Conservation (phyloP, 2,113 vertebrate genomes). For the Gobio gobio region DNA sequence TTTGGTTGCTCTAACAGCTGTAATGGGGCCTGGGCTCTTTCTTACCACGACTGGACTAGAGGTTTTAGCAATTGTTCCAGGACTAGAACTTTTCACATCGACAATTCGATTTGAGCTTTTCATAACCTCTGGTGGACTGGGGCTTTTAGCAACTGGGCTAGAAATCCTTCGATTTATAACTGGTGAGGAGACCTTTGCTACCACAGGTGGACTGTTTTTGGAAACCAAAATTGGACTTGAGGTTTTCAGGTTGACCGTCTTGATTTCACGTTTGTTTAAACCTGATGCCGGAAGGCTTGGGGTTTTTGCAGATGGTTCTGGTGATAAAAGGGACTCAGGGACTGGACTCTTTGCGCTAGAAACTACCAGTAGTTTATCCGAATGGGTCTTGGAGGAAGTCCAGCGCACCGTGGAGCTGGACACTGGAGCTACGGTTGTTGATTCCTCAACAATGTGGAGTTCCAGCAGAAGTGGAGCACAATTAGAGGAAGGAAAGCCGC, state of each 20-base stretch:
- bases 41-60: background rate
- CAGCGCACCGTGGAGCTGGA: background rate
- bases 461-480: slow-evolving; percentile 56
- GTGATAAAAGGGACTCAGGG: background rate
- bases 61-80: background rate
- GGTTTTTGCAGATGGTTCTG: background rate
- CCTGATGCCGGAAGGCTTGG: background rate
- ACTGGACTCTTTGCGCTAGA: background rate
- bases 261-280: background rate
- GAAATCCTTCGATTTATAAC: background rate
- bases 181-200: background rate
- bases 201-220: background rate
- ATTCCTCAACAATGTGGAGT: slow-evolving; percentile 73
- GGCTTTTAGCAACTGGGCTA: slow-evolving; percentile 23
- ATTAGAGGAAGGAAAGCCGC: background rate
- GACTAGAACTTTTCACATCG: background rate
- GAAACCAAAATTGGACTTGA: background rate
- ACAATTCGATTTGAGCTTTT: background rate
- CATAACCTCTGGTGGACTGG: background rate
- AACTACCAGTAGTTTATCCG: background rate
- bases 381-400: slow-evolving; percentile 1
- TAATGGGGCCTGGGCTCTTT: background rate
- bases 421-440: background rate
- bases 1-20: slow-evolving; percentile 2
- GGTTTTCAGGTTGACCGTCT: background rate